Evolutionary conservation across 2,113 vertebrate species (phyloP), one percentile per base, ranked within the genome.

Genomic region (Mobula hypostoma): DNA sequence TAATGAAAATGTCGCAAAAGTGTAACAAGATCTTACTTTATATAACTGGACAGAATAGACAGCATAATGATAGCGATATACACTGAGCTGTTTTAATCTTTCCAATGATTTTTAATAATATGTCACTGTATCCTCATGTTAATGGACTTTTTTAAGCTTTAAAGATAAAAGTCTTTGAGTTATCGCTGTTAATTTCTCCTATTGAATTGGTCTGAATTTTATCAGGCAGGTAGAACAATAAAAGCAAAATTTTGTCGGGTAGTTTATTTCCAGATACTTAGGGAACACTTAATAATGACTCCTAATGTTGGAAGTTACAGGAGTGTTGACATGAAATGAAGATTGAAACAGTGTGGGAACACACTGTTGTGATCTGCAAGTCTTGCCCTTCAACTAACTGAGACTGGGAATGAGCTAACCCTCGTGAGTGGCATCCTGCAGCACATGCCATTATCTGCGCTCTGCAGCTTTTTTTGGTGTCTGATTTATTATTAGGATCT

Each of bases 401-500:
- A n/a, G n/a, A 29, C 29, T 88, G 27, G 58, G n/a, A 88, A 87
- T 27, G 56, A 87, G 24, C 83, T 15, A 87, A 29, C 83, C 56
- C 83, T 29, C 29, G 24, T 29, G 58, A 88, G 27, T 66, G 58
- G 14, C 29, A 66, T 32, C 58, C 24, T n/a, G 63, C 29, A 32
- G 58, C n/a, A 79, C n/a, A 14, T 36, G 14, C 77, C 77, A 29
- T n/a, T 77, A 36, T 79, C n/a, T 36, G n/a, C 17, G 77, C 77
- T 79, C 77, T 79, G n/a, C 29, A 77, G 76, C 76, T n/a, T 78
- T 78, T 78, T 78, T 78, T 32, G 77, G 29, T 78, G 77, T 78
- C 77, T 87, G 58, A 63, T 63, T 87, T n/a, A 87, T 87, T 78
- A n/a, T 77, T n/a, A 77, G 76, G 29, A 88, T 88, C 63, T 88